Base-by-base conservation (phyloP, 2,888 invertebrate genomes). In the Julus scanicus region DNA sequence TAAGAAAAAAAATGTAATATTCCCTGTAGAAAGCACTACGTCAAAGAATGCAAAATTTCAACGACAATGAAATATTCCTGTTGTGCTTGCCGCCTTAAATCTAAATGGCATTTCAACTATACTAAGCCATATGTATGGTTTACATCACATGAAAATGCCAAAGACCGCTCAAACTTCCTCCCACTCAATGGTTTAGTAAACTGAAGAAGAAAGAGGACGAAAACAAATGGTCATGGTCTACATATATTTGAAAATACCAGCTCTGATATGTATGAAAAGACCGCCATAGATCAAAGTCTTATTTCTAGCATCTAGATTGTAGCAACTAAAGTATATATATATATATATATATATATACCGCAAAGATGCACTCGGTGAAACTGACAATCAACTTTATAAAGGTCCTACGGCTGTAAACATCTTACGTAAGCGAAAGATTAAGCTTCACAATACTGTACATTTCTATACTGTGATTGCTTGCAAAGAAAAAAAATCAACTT, bases 21-120 rank as follows among this genome's bases (percentile, higher is more conserved):
- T 80, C 80, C 37, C 80, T 13, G 80, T 37, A 37, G 80, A 80
- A 80, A 37, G 80, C 80, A 29, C 37, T 29, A 80, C 71, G 37
- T 37, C 13, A 13, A 80, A 80, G 80, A 80, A 80, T 80, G 37
- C 80, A 80, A 80, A 80, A 80, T 80, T 80, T 80, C 13, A 3
- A 80, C 80, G 80, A 37, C 80, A 80, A 80, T 80, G 80, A 80
- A 80, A 80, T 80, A 80, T 80, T 80, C 80, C 80, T 80, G 80
- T 80, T 80, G 80, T 80, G 80, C 44, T 44, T 44, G 44, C 80
- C 13, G 80, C 80, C 80, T 37, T 80, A 80, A 37, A 80, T 80
- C 37, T 13, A 80, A 80, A 80, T 80, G 80, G 80, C 15, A 80
- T 37, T 80, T 37, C 80, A 80, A 71, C 71, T 20, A 29, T n/a